Conservation (phyloP, 2,797 vertebrate species). For the Telmatherina bonti region DNA sequence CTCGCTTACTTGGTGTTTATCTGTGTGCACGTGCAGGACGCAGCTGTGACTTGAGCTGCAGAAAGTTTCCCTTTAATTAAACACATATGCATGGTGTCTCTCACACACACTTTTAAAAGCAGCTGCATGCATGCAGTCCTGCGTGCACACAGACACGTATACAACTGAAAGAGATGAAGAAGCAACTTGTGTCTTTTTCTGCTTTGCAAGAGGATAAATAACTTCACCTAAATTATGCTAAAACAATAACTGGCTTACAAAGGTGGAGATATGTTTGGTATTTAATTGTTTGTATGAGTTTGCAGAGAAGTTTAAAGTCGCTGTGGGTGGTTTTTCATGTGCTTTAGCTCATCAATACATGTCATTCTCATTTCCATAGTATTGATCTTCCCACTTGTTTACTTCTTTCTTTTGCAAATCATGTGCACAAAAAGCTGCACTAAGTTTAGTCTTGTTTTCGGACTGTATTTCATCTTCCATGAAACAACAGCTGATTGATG, state of each 20-base stretch:
- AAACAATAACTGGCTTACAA: conserved; percentile 44
- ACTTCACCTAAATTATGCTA: conserved; percentile 60
- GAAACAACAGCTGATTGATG: conserved; percentile 54
- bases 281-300: conserved; percentile 38
- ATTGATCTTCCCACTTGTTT: conserved; percentile 24
- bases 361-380: conserved; percentile 15
- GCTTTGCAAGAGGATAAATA: conserved; percentile 57
- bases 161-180: conserved; percentile 72
- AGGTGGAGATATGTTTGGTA: conserved; percentile 38
- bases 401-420: conserved; percentile 5
- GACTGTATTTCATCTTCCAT: conserved; percentile 35
- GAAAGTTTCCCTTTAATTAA: conserved; percentile 94
- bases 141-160: conserved; percentile 46
- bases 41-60: conserved; percentile 84
- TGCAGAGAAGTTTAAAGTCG: conserved; percentile 23
- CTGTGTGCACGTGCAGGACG: conserved; percentile 61
- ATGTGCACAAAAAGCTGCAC: conserved; percentile 12
- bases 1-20: conserved; percentile 52
- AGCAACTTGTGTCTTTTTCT: conserved; percentile 48
- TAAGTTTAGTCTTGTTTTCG: conserved; percentile 15
- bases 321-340: conserved; percentile 12
- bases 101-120: conserved; percentile 78
- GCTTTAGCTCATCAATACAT: conserved; percentile 11
- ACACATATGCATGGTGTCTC: conserved; percentile 88
- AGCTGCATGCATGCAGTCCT: conserved; percentile 65